Evolutionary conservation across 1,140 invertebrate genomes (phyloP), one percentile per base, ranked within the genome.

Genomic region (Charaxes varanes): DNA sequence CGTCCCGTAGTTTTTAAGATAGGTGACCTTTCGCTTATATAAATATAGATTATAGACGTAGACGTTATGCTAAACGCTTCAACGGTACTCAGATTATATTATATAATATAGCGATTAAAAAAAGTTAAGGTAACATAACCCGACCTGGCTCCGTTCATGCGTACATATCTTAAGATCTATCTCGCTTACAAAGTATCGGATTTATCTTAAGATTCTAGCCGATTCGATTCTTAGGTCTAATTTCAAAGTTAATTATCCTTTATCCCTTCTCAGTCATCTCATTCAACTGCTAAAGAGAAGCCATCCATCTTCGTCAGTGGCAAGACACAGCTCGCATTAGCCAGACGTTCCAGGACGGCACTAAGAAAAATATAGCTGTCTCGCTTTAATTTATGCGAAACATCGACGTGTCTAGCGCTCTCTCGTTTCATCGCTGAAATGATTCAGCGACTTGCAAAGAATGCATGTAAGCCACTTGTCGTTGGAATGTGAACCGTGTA

Each of bases 241-340:
- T 47, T 47, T 41, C 42, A 26, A 41, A 55, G 48, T 59, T 55
- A 55, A 58, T 53, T 44, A 52, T 52, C 57, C 45, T 54, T 62
- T 63, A 61, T 63, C 52, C 56, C 51, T 62, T 48, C 44, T 41
- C 48, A 37, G 48, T 32, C 45, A 51, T 44, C 62, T 71, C 67
- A 70, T 76, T 77, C 63, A 69, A 57, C 62, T 65, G 58, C 62
- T 71, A 67, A 66, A 56, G 61, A 68, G 57, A 45, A 58, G 24
- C 50, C 71, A 80, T 80, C 72, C 58, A 71, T 80, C 76, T 77
- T 80, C 76, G 62, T 80, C 76, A 77, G 37, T 45, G 54, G 36
- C 56, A 64, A 74, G 64, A 65, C 64, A 41, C 60, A 55, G 37
- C 35, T 47, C 64, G 68, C 70, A 70, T 73, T 71, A 71, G 49